Conservation (phyloP, 1,140 invertebrate species). For the Asbolus verrucosus region DNA sequence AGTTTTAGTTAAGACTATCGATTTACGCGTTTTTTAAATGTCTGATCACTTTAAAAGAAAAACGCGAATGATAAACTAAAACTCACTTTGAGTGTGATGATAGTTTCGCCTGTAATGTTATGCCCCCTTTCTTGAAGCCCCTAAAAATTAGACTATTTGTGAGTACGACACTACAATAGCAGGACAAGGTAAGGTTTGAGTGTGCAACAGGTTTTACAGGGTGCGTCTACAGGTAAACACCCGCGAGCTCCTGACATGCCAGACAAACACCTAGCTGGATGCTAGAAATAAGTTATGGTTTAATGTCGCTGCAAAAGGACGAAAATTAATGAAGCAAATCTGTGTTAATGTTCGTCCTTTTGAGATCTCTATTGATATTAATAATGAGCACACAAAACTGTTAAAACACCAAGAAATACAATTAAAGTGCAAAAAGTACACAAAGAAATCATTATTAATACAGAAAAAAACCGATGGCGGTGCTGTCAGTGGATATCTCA, state of each 20-base stretch:
- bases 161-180: slow-evolving; percentile 58
- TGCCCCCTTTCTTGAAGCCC: slow-evolving; percentile 88
- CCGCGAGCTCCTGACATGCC: no score
- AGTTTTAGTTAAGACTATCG: no score
- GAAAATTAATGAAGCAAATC: no score
- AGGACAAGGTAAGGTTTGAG: slow-evolving; percentile 16
- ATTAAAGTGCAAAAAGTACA: slow-evolving; percentile 57
- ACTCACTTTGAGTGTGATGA: slow-evolving; percentile 93
- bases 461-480: slow-evolving; percentile 49
- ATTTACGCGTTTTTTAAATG: no score
- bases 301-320: no score
- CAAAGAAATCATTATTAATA: no score
- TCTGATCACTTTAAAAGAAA: no score
- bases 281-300: slow-evolving; percentile 35
- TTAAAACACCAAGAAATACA: slow-evolving; percentile 56
- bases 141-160: slow-evolving; percentile 71
- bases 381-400: no score
- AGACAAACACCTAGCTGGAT: slow-evolving; percentile 15
- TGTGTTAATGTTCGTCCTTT: no score
- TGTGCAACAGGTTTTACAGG: slow-evolving; percentile 46
- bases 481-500: slow-evolving; percentile 68
- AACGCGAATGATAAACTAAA: slow-evolving; percentile 44
- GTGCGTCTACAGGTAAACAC: slow-evolving; percentile 38
- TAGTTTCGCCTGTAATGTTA: slow-evolving; percentile 89
- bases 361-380: no score